These are phyloP conservation scores for Sylvilagus floridanus DNA, from an alignment of 2,797 vertebrate genomes.

Conservation along the genomic window DNA sequence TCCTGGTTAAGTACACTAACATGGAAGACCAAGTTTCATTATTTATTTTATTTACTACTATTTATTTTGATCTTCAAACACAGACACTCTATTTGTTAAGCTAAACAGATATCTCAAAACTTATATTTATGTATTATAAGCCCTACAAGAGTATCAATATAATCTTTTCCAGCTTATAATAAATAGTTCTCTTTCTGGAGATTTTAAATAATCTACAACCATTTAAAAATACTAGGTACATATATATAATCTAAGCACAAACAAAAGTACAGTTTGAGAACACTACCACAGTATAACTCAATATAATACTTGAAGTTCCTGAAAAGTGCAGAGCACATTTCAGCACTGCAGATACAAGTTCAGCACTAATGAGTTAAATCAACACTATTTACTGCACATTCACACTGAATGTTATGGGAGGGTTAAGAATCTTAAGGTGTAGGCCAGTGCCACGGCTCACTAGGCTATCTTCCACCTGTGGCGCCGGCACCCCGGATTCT, in stretches of 20 bases:
- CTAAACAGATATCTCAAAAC: background rate
- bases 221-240: background rate
- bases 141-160: background rate
- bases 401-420: background rate
- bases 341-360: background rate
- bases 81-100: conserved; percentile 24
- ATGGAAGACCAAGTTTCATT: background rate
- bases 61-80: conserved; percentile 44
- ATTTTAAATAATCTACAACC: background rate
- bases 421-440: background rate
- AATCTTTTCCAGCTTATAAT: background rate
- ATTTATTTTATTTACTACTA: conserved; percentile 34
- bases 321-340: conserved; percentile 22
- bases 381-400: background rate
- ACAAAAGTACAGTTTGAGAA: background rate
- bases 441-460: background rate
- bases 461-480: too few relatives aligned
- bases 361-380: conserved; percentile 6
- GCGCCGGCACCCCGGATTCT: too few relatives aligned
- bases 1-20: background rate
- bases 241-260: background rate
- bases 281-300: background rate
- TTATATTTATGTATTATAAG: conserved; percentile 56
- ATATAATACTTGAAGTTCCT: background rate
- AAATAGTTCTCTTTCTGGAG: conserved; percentile 33